Evolutionary conservation across 2,797 vertebrate species (phyloP).

Genomic region (Mastacembelus armatus): DNA sequence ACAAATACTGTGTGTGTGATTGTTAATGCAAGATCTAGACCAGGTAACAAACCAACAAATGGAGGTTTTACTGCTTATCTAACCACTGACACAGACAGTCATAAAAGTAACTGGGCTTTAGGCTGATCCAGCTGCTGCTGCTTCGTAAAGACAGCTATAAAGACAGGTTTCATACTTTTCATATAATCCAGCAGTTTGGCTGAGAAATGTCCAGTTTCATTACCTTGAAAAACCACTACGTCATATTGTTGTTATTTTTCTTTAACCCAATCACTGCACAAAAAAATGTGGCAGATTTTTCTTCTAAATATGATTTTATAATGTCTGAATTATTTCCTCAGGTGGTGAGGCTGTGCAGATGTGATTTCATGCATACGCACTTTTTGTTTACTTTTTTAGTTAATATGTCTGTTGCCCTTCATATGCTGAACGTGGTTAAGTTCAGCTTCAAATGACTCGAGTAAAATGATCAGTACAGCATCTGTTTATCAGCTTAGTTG

Average conservation of each 20-base stretch:
- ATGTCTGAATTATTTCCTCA: conserved; percentile 36
- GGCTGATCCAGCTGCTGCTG: conserved; percentile 8
- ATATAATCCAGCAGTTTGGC: conserved; percentile 17
- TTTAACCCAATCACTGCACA: conserved; percentile 29
- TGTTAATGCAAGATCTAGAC: too few relatives aligned
- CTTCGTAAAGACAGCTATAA: too few relatives aligned
- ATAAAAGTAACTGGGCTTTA: not conserved
- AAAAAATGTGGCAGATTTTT: conserved; percentile 18
- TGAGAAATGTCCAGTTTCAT: conserved; percentile 29
- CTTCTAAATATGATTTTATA: conserved; percentile 48
- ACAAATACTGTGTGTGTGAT: too few relatives aligned
- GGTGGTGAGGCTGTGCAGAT: conserved; percentile 44
- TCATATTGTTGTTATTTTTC: conserved; percentile 32
- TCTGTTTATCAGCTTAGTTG: not conserved
- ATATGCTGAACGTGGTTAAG: not conserved
- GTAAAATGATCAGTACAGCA: not conserved
- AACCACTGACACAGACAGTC: not conserved
- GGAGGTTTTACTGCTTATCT: not conserved
- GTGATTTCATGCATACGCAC: conserved; percentile 12
- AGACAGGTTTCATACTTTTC: conserved; percentile 11
- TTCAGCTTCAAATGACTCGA: not conserved
- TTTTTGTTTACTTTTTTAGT: conserved; percentile 30
- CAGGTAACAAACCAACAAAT: not conserved
- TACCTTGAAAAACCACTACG: conserved; percentile 36
- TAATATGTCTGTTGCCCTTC: conserved; percentile 28